Evolutionary conservation across 2,113 vertebrate species (phyloP), one percentile per base, ranked within the genome.

Genomic region (Seriola rivoliana): DNA sequence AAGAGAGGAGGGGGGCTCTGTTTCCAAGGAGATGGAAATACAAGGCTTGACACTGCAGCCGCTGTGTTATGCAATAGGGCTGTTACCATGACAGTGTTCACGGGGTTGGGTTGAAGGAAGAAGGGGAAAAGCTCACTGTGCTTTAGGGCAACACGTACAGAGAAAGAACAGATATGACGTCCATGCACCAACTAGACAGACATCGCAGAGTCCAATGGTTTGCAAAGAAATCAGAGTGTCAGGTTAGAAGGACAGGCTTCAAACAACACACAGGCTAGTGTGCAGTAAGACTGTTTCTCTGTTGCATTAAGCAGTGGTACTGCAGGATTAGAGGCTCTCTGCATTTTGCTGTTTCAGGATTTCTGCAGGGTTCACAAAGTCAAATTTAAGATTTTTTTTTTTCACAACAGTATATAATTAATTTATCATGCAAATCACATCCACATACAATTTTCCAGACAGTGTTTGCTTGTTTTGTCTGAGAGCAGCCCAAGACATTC

Each of bases 61-160:
- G 63, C 88, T 70, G 81, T 71, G 89, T 95, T 95, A 95, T 93
- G 93, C 92, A 95, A 95, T 80, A 86, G 63, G 78, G 79, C 87
- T 67, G 94, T 95, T 94, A 87, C 94, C 88, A 95, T 93, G 92
- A 75, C 67, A 12, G 93, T 44, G 75, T 36, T 69, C 25, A 84
- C 78, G 75, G 70, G 85, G 80, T 8, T 78, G 70, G 70, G 77
- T 65, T 36, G 71, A 73, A 78, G 58, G 66, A 55, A 40, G 73
- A 62, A 60, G 50, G 66, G 72, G 78, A 62, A 70, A 52, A 76
- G 75, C 63, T 78, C 64, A 50, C 10, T 21, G n/a, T 66, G 70
- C 65, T 78, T 36, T 55, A 87, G 83, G 81, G 64, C 42, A 59
- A 78, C 82, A 36, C 69, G 52, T 66, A 67, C 67, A 3, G 13